A percentile compares a stretch with the other conserved stretches of the same genome.
Conservation (phyloP, 1,140 invertebrate genomes). For the Cephus cinctus region DNA sequence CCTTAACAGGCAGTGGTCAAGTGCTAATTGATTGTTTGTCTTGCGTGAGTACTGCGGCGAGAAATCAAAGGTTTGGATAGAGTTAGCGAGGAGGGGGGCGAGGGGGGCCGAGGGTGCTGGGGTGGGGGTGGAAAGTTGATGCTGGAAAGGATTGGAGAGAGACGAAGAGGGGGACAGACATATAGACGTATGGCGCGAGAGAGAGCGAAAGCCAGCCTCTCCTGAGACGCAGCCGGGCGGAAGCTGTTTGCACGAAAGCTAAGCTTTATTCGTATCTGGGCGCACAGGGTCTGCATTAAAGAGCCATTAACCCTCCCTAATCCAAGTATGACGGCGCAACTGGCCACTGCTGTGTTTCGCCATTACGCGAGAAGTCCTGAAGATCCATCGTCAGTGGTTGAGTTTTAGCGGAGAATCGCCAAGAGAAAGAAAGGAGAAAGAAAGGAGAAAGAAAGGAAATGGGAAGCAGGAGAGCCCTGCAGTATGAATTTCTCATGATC, state of each 20-base stretch:
- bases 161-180: not conserved
- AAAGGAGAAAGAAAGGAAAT: not conserved
- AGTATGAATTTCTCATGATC: no score
- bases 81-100: no score
- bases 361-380: constrained; percentile 10
- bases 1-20: no score
- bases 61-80: no score
- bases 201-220: constrained; percentile 8
- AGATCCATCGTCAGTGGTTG: constrained; percentile 8
- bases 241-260: not conserved
- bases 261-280: constrained; percentile 3
- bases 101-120: no score
- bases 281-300: constrained; percentile 1
- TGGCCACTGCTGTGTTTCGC: constrained; percentile 3
- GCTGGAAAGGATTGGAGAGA: not conserved
- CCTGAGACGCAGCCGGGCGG: constrained; percentile 2
- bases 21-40: no score
- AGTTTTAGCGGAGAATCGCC: not conserved
- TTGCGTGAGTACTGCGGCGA: no score
- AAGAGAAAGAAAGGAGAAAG: not conserved
- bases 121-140: not conserved
- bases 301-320: constrained; percentile 8
- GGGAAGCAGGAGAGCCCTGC: not conserved
- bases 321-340: constrained; percentile 12
- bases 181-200: constrained; percentile 1